Evolutionary conservation across 2,797 vertebrate genomes (phyloP).

Genomic region (Sebastes oblongus): DNA sequence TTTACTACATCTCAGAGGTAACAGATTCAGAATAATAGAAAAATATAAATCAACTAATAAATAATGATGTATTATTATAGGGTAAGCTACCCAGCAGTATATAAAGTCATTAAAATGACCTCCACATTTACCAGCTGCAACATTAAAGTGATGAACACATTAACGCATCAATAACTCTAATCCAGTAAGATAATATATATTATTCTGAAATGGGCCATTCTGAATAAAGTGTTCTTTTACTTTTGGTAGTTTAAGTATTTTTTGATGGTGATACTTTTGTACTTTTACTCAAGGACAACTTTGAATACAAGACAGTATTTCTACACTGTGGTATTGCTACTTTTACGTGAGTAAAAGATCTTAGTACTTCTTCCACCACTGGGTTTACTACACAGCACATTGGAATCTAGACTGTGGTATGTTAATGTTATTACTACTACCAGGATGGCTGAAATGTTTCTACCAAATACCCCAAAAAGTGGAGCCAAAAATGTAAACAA

Average conservation of each 20-base stretch:
- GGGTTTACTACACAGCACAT: neutral
- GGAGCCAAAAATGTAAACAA: neutral
- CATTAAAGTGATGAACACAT: neutral
- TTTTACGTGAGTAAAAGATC: neutral
- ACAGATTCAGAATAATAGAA: too few relatives aligned
- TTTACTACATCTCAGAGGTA: too few relatives aligned
- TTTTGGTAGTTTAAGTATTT: neutral
- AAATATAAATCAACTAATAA: too few relatives aligned
- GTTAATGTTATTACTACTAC: neutral
- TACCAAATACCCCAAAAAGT: neutral
- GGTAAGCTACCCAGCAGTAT: neutral
- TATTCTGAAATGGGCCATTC: too few relatives aligned
- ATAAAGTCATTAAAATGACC: neutral
- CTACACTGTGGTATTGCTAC: neutral
- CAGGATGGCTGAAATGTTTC: neutral
- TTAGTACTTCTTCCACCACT: neutral
- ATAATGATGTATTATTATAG: neutral
- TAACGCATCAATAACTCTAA: neutral
- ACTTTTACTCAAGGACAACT: neutral
- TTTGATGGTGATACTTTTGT: neutral
- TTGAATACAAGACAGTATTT: neutral
- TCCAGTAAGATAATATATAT: neutral
- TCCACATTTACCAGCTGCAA: neutral
- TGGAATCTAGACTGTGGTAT: neutral
- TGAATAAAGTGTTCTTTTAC: too few relatives aligned